phyloP scores from a whole-genome alignment of 2,888 invertebrate genomes.

The Callosobruchus maculatus region DNA sequence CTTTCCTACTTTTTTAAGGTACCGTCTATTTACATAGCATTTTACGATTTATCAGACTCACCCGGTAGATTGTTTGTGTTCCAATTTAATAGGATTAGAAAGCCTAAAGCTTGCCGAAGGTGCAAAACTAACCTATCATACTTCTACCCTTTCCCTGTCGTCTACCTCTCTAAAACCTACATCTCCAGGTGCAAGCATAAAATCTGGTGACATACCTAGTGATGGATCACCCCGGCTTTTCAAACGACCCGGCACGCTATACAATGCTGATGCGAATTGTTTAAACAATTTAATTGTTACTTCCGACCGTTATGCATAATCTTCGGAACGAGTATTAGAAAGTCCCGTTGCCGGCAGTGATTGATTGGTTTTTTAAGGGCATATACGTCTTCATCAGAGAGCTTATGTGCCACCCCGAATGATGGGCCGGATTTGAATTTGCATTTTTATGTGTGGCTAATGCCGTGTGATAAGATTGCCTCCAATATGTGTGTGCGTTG shows the following conservation, averaged over 20 bases:
- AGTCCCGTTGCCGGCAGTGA: slow-evolving; percentile 16
- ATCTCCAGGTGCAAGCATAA: background rate
- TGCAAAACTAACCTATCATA: background rate
- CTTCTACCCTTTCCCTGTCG: background rate
- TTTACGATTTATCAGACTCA: too few species aligned
- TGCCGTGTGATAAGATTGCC: background rate
- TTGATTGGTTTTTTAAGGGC: slow-evolving; percentile 21
- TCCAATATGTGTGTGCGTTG: slow-evolving; percentile 12
- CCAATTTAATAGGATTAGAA: too few species aligned
- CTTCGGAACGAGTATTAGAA: slow-evolving; percentile 17
- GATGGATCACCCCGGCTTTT: slow-evolving; percentile 21
- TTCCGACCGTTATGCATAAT: slow-evolving; percentile 30
- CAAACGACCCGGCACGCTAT: slow-evolving; percentile 3
- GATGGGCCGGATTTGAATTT: slow-evolving; percentile 15
- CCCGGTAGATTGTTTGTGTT: too few species aligned
- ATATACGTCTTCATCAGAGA: slow-evolving; percentile 29
- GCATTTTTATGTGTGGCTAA: slow-evolving; percentile 20
- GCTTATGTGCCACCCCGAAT: slow-evolving; percentile 15
- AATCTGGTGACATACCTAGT: background rate
- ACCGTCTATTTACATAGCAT: too few species aligned
- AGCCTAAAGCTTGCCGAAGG: too few species aligned
- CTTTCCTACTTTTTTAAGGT: too few species aligned
- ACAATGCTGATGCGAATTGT: slow-evolving; percentile 44
- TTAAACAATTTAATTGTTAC: slow-evolving; percentile 49
- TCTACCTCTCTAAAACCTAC: background rate